Conservation (phyloP, 2,113 vertebrate genomes). For the Brachirus orientalis region DNA sequence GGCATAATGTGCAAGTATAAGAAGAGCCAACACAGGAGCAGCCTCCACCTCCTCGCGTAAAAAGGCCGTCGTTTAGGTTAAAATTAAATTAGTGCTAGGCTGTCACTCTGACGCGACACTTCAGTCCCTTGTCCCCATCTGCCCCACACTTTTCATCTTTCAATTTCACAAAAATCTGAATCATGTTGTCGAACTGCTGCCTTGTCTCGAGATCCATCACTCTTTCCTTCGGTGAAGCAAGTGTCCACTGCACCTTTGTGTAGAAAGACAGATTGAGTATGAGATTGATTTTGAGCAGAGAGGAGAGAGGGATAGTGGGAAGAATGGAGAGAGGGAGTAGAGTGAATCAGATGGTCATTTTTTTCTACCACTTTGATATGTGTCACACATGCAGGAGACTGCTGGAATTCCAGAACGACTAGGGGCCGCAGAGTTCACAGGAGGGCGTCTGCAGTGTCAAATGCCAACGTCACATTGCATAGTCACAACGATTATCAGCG, state of each 20-base stretch:
- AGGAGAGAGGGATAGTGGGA: background rate
- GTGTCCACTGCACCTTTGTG: slow-evolving; percentile 32
- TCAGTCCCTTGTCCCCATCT: slow-evolving; percentile 34
- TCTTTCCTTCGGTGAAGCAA: slow-evolving; percentile 28
- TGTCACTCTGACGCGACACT: slow-evolving; percentile 62
- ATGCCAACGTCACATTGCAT: slow-evolving; percentile 49
- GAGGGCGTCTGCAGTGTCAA: slow-evolving; percentile 40
- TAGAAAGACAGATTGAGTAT: slow-evolving; percentile 43
- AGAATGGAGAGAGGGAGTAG: slow-evolving; percentile 25
- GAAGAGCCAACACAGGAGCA: slow-evolving; percentile 34
- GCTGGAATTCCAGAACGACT: slow-evolving; percentile 56
- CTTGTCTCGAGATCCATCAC: slow-evolving; percentile 66
- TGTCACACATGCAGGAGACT: slow-evolving; percentile 38
- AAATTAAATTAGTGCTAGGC: slow-evolving; percentile 60
- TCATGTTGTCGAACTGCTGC: slow-evolving; percentile 67
- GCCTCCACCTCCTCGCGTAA: slow-evolving; percentile 34
- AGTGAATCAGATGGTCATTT: slow-evolving; percentile 72
- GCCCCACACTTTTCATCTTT: slow-evolving; percentile 50
- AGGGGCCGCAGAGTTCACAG: slow-evolving; percentile 42
- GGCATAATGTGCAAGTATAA: slow-evolving; percentile 42
- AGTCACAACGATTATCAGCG: slow-evolving; percentile 29
- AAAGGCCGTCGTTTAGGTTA: slow-evolving; percentile 43
- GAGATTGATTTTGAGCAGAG: slow-evolving; percentile 41
- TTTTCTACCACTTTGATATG: slow-evolving; percentile 65
- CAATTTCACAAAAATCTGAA: slow-evolving; percentile 60